phyloP scores from a whole-genome alignment of 2,113 vertebrate genomes.

The Pionites leucogaster region DNA sequence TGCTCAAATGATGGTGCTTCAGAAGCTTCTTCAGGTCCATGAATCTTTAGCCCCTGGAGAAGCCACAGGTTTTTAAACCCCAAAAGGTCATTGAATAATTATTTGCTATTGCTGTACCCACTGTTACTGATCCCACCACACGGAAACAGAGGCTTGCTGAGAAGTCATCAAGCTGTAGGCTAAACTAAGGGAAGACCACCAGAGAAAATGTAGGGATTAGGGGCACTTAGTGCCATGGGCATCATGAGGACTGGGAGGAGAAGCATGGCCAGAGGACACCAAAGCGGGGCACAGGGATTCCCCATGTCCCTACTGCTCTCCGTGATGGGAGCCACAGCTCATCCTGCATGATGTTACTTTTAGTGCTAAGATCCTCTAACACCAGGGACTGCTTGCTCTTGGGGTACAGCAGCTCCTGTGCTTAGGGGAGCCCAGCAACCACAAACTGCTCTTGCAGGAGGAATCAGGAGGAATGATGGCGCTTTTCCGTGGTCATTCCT shows the following conservation, averaged over 20 bases:
- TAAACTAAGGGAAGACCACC: not conserved
- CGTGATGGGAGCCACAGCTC: not conserved
- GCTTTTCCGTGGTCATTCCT: not conserved
- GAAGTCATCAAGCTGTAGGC: not conserved
- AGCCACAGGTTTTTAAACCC: not conserved
- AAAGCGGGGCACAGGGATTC: not conserved
- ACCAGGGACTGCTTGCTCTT: fast-evolving
- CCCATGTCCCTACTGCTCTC: not conserved
- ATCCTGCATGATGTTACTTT: fast-evolving
- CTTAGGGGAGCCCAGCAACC: not conserved
- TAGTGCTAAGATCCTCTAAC: not conserved
- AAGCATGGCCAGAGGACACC: not conserved
- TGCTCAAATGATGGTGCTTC: not conserved
- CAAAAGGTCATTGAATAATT: not conserved
- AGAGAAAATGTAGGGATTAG: not conserved
- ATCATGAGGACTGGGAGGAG: not conserved
- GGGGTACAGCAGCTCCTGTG: not conserved
- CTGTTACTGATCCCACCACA: not conserved
- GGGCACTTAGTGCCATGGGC: not conserved
- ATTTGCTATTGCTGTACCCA: not conserved
- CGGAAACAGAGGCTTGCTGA: not conserved
- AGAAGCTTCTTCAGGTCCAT: not conserved
- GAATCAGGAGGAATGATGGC: not conserved
- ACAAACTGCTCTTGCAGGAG: fast-evolving
- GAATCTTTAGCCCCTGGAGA: not conserved